Evolutionary conservation across 2,888 invertebrate genomes (phyloP).

Genomic region (Mesorhabditis sp.): DNA sequence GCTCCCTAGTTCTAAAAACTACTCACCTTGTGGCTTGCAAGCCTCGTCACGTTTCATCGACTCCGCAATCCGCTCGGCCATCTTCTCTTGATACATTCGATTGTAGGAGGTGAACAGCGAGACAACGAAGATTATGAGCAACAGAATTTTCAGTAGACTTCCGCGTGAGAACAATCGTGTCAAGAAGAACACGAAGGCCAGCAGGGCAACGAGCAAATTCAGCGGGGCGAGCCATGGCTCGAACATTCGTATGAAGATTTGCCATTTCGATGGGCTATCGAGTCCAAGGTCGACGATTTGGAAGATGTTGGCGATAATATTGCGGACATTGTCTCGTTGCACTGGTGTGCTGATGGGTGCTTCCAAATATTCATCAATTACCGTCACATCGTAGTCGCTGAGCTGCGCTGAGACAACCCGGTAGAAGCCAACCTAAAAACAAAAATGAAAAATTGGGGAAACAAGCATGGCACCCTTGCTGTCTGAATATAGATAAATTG

Average conservation of each 20-base stretch:
- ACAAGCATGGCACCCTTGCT: too few relatives aligned
- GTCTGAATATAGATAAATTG: too few relatives aligned
- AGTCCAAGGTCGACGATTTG: neutral
- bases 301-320: neutral
- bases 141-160: neutral
- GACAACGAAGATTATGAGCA: neutral
- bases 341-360: neutral
- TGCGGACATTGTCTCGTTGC: neutral
- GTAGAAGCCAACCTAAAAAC: neutral
- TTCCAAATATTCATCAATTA: neutral
- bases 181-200: neutral
- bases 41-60: neutral
- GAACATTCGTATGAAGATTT: neutral
- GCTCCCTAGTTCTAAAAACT: too few relatives aligned
- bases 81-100: slow-evolving; percentile 6
- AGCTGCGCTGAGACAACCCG: neutral
- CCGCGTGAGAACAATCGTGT: neutral
- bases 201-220: neutral
- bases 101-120: slow-evolving; percentile 3
- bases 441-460: too few relatives aligned
- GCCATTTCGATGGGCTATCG: neutral
- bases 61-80: slow-evolving; percentile 2
- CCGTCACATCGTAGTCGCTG: neutral
- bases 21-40: neutral
- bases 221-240: neutral